These are phyloP conservation scores for Panulirus ornatus DNA, from an alignment of 1,140 invertebrate genomes.

Conservation along the genomic window DNA sequence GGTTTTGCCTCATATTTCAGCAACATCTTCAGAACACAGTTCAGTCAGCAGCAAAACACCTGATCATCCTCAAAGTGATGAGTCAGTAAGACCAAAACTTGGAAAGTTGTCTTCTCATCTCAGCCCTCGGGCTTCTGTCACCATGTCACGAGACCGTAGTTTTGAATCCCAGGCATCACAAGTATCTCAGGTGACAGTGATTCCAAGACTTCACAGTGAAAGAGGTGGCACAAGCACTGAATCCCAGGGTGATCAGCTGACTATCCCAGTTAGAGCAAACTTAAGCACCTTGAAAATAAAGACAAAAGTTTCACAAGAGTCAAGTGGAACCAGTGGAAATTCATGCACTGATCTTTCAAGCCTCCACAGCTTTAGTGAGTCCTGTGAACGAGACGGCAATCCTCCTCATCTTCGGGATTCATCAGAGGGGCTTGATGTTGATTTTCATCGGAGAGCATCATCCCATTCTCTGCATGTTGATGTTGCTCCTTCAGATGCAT, in stretches of 20 bases:
- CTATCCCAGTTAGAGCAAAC: background rate
- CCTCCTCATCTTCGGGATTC: conserved; percentile 46
- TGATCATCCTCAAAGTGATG: background rate
- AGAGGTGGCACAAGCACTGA: background rate
- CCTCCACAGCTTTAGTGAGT: conserved; percentile 69
- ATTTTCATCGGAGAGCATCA: conserved; percentile 60
- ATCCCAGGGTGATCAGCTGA: conserved; percentile 7
- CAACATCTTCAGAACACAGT: background rate
- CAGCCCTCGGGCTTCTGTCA: conserved; percentile 26
- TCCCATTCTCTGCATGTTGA: conserved; percentile 59
- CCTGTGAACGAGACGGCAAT: conserved; percentile 48
- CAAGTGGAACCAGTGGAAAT: conserved; percentile 39
- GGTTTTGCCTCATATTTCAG: background rate
- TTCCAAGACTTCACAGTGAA: conserved; percentile 24
- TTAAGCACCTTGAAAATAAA: background rate
- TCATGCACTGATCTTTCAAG: conserved; percentile 57
- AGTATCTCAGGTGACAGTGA: conserved; percentile 64
- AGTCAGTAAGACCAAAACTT: conserved; percentile 22
- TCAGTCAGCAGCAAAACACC: background rate
- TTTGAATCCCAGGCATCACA: conserved; percentile 71
- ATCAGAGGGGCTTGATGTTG: conserved; percentile 58
- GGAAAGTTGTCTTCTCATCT: conserved; percentile 28
- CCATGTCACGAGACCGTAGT: conserved; percentile 60
- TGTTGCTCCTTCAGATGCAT: conserved; percentile 29
- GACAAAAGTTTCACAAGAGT: conserved; percentile 55